Percentiles rank a stretch among this genome's conserved stretches.
These are phyloP conservation scores for Bellardia bayeri DNA, from an alignment of 2,888 invertebrate genomes.

Conservation along the genomic window DNA sequence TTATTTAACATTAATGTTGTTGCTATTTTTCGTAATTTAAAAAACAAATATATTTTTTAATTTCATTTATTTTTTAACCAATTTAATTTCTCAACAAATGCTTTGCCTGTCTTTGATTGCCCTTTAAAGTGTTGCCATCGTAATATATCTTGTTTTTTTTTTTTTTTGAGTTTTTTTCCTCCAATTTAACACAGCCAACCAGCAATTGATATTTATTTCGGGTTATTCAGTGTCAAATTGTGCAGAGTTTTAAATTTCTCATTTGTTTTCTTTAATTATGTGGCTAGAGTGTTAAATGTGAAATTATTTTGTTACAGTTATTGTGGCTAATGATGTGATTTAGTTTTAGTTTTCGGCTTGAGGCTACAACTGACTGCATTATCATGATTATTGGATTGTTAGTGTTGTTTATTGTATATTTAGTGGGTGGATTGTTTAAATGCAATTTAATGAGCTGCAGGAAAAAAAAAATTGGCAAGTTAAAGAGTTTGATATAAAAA, in stretches of 20 bases:
- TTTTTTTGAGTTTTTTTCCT: neutral
- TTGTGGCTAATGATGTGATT: neutral
- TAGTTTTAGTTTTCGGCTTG: neutral
- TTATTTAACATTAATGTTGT: neutral
- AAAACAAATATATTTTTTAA: neutral
- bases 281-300: constrained; percentile 8
- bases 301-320: neutral
- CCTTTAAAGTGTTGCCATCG: constrained; percentile 8
- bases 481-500: neutral
- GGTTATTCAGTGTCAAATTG: constrained; percentile 23
- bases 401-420: neutral
- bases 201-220: constrained; percentile 4
- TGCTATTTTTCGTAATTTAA: neutral
- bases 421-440: neutral
- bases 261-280: constrained; percentile 13
- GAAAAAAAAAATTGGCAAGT: neutral
- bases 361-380: neutral
- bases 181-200: neutral
- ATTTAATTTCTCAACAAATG: constrained; percentile 26
- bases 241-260: neutral
- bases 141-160: neutral
- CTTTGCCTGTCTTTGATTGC: constrained; percentile 37
- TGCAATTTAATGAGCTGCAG: neutral
- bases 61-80: neutral
- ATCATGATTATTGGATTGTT: constrained; percentile 27